Evolutionary conservation across 2,888 invertebrate species (phyloP), one percentile per base, ranked within the genome.

Genomic region (Melipona bicolor): DNA sequence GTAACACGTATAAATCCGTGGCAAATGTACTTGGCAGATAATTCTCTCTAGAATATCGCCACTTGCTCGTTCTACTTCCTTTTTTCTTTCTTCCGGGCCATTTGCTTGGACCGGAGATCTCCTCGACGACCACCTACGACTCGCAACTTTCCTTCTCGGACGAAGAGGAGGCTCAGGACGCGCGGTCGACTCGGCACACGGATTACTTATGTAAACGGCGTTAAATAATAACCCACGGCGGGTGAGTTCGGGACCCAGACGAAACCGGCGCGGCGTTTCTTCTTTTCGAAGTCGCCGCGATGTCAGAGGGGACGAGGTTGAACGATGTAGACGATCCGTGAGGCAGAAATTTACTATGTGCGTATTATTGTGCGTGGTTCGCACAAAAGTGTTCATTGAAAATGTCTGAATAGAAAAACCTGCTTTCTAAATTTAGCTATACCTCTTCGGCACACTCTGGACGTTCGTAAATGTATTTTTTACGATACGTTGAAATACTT

Each of bases 211-310:
- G 70, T 75, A 79, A 82, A 78, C 71, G 43, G 67, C 43, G 70
- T 74, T 82, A 70, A 82, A 82, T 82, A 82, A 79, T 82, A 70
- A 75, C 62, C 49, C 64, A 54, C 32, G 54, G 54, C 24, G 67
- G 52, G 65, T 62, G 56, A 59, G 79, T 50, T 19, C 68, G 21
- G 62, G 36, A 62, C 73, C 36, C 36, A 36, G 56, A 84, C 79
- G 78, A 84, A 85, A 87, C 87, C 85, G 84, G 84, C 81, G 79
- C 85, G 84, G 84, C 81, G 79, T 87, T 80, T 82, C 85, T 81
- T 85, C 84, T 87, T 84, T 81, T 86, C 70, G 71, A 83, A 21
- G 76, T 79, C 80, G 80, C 76, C 65, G 68, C 27, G 72, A 72
- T 71, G 52, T 36, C 65, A 64, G 69, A 69, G 68, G 52, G 79